Evolutionary conservation across 1,140 invertebrate species (phyloP).

Genomic region (Fopius arisanus): DNA sequence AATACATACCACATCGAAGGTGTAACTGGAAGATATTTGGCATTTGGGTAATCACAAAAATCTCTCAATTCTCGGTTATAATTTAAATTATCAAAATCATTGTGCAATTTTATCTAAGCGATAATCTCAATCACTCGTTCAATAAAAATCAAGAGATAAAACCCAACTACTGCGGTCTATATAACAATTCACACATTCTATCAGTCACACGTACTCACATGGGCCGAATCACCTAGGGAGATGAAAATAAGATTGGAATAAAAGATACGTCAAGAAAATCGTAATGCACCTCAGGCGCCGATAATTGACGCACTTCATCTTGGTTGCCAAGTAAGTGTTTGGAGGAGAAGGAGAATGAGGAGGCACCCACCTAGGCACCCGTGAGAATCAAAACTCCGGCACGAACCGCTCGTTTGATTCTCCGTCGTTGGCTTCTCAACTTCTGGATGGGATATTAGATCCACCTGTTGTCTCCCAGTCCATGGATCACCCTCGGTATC

Average conservation of each 20-base stretch:
- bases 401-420: conserved; percentile 52
- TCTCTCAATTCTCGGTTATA: not conserved
- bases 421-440: conserved; percentile 55
- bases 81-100: not conserved
- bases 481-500: conserved; percentile 51
- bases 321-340: conserved; percentile 41
- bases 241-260: not conserved
- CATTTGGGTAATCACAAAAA: not conserved
- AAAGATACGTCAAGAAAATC: conserved; percentile 13
- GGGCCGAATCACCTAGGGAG: not conserved
- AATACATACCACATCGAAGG: not conserved
- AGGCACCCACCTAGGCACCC: conserved; percentile 63
- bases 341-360: conserved; percentile 58
- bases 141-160: too few relatives aligned
- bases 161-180: too few relatives aligned
- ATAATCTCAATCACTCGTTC: not conserved
- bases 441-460: conserved; percentile 56
- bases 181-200: not conserved
- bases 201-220: too few relatives aligned
- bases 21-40: conserved; percentile 2
- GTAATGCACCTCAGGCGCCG: conserved; percentile 9
- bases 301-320: conserved; percentile 33
- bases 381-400: conserved; percentile 42
- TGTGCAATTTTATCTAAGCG: not conserved
- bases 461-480: conserved; percentile 56